Conservation (phyloP, 2,888 invertebrate genomes). For the Thymelicus sylvestris region DNA sequence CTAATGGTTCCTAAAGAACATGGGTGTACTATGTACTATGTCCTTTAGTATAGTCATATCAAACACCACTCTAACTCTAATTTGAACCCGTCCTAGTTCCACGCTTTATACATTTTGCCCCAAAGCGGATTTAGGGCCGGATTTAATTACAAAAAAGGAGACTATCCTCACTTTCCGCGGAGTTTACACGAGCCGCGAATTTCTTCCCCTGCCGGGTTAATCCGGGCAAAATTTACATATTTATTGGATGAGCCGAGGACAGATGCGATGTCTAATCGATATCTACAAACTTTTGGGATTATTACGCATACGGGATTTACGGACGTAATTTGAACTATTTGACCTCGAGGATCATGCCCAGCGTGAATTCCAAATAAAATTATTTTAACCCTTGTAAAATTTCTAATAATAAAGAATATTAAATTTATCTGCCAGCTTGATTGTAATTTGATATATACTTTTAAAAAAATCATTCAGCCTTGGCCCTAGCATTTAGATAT, state of each 20-base stretch:
- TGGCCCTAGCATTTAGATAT: too few relatives aligned
- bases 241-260: slow-evolving; percentile 67
- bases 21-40: too few relatives aligned
- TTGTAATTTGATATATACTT: too few relatives aligned
- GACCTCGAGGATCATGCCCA: too few relatives aligned
- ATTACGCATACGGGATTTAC: slow-evolving; percentile 38
- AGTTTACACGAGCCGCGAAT: slow-evolving; percentile 47
- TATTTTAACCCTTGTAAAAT: too few relatives aligned
- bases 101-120: background rate
- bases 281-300: slow-evolving; percentile 43
- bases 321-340: background rate
- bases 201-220: slow-evolving; percentile 50
- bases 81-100: slow-evolving; percentile 3
- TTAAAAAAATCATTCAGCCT: too few relatives aligned
- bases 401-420: too few relatives aligned
- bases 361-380: too few relatives aligned
- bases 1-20: too few relatives aligned
- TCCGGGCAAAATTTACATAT: slow-evolving; percentile 72
- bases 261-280: slow-evolving; percentile 70
- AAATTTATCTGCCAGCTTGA: too few relatives aligned
- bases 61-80: background rate
- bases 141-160: slow-evolving; percentile 44
- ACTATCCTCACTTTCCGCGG: slow-evolving; percentile 39
- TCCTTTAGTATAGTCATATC: background rate
- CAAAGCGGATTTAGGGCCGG: slow-evolving; percentile 38